Evolutionary conservation across 2,888 invertebrate genomes (phyloP), one percentile per base, ranked within the genome.

Genomic region (Nomada hirtipes): DNA sequence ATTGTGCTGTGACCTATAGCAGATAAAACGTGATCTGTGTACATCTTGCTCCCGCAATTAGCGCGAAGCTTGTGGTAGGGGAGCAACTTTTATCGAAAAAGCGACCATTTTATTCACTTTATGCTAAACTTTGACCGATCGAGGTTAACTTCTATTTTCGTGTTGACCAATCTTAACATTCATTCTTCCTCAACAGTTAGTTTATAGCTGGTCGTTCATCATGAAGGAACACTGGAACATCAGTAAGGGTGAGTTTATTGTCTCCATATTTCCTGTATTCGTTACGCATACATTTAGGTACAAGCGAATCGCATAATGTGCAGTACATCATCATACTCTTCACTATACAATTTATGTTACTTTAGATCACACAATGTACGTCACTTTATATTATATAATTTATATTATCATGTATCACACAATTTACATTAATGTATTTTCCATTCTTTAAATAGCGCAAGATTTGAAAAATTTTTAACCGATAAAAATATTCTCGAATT

Each of bases 21-120:
- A 80, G 86, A 88, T 88, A 89, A n/a, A 20, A 9, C 36, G 26
- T 69, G 88, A 86, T 83, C 89, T 29, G 42, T n/a, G 18, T 23
- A 69, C 68, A 55, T 84, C 71, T 84, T 87, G 60, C 73, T 85
- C 68, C 44, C 9, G 7, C n/a, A 20, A 53, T 23, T 20, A 79
- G 20, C 64, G 63, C 20, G 42, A 79, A 60, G 44, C 23, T 52
- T n/a, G 55, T 65, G 50, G 76, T 15, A 52, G 57, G 72, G 20
- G 53, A 61, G 44, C 4, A 70, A 11, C 10, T 71, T 77, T 86
- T 79, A 84, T 87, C 87, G 36, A 29, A 23, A 20, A 18, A 15
- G 23, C 29, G 77, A 82, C 73, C 64, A 4, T 81, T 81, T 85
- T 70, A 64, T 60, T 85, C 68, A 79, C 42, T 70, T 76, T 79